Conservation (phyloP, 2,797 vertebrate genomes). For the Ataeniobius toweri region DNA sequence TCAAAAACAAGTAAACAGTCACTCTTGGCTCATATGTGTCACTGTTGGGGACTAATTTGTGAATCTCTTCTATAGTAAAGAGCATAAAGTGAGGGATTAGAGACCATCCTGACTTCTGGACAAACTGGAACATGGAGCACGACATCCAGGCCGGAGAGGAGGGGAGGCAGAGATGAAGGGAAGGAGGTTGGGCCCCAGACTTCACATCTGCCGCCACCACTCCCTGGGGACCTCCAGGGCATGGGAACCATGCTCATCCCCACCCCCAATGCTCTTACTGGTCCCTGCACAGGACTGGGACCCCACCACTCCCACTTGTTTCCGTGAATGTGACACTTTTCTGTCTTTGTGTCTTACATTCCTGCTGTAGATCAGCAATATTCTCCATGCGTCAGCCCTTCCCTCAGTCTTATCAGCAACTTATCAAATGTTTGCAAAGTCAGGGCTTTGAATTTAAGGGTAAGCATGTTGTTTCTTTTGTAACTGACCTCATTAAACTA, state of each 20-base stretch:
- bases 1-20: background rate
- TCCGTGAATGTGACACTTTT: constrained; percentile 29
- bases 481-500: background rate
- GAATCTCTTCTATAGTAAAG: constrained; percentile 31
- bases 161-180: constrained; percentile 52
- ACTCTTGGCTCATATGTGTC: constrained; percentile 29
- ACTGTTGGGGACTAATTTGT: constrained; percentile 9
- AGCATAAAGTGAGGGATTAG: constrained; percentile 55
- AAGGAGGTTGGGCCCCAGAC: constrained; percentile 62
- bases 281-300: constrained; percentile 49
- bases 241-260: constrained; percentile 76
- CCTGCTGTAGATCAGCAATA: constrained; percentile 5
- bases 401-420: background rate
- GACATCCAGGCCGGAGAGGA: constrained; percentile 46
- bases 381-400: background rate
- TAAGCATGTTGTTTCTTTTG: background rate
- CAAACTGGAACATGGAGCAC: constrained; percentile 32
- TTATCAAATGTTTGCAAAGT: background rate
- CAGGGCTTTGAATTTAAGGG: background rate
- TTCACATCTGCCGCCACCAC: constrained; percentile 79
- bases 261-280: constrained; percentile 31
- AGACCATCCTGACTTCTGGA: constrained; percentile 31
- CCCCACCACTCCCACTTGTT: constrained; percentile 39
- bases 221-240: constrained; percentile 77
- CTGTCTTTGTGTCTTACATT: constrained; percentile 16